phyloP scores from a whole-genome alignment of 2,113 vertebrate species.

The Reinhardtius hippoglossoides region DNA sequence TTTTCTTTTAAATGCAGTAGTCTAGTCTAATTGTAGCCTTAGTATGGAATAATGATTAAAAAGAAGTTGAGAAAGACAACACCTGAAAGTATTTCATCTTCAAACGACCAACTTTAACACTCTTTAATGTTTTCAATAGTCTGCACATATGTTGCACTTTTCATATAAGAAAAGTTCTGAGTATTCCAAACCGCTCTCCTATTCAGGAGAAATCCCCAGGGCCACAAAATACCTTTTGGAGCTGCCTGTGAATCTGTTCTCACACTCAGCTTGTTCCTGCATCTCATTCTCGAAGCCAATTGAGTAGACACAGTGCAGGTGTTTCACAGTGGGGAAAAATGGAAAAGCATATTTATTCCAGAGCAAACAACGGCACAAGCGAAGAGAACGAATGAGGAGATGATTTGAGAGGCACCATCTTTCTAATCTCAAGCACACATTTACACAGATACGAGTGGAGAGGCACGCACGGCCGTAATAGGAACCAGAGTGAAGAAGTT shows the following conservation, averaged over 20 bases:
- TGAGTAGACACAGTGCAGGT: conserved; percentile 63
- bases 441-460: conserved; percentile 47
- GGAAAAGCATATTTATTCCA: conserved; percentile 40
- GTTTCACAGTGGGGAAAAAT: conserved; percentile 34
- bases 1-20: too few species aligned
- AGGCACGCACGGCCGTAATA: conserved; percentile 55
- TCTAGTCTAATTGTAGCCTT: neutral
- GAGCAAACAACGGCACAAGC: conserved; percentile 7
- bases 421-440: conserved; percentile 50
- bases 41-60: neutral
- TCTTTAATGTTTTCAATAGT: conserved; percentile 29
- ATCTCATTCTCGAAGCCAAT: conserved; percentile 37
- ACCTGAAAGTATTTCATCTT: conserved; percentile 53
- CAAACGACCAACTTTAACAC: conserved; percentile 23
- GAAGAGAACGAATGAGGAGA: conserved; percentile 36
- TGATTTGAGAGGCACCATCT: conserved; percentile 38
- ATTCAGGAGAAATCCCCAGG: conserved; percentile 53
- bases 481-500: conserved; percentile 68
- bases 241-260: conserved; percentile 31
- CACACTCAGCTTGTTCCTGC: conserved; percentile 42
- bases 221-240: neutral
- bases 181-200: conserved; percentile 58
- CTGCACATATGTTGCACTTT: conserved; percentile 15
- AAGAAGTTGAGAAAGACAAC: neutral
- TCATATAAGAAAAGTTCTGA: conserved; percentile 45